Evolutionary conservation across 1,140 invertebrate species (phyloP), one percentile per base, ranked within the genome.

Genomic region (Scaptomyza pallida): DNA sequence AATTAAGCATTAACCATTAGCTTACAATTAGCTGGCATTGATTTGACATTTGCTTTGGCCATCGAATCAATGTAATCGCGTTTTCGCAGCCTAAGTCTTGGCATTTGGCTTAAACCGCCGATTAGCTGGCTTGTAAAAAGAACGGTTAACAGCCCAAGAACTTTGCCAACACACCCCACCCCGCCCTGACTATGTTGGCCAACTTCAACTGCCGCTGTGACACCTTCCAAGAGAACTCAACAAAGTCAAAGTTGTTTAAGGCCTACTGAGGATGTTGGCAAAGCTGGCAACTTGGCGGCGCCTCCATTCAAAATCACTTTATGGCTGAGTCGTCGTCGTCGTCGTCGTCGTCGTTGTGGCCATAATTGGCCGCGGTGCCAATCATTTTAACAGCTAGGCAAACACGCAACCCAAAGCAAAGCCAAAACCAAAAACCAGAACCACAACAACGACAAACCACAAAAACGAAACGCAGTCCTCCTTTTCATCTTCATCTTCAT

Each of bases 331-430:
- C 67, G 72, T 57, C 63, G 68, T 57, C 56, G 68, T 67, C 68
- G 60, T 69, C 82, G n/a, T n/a, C n/a, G 57, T 71, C 67, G 72
- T 57, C 63, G 68, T 57, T 61, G 68, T 67, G 72, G 60, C 73
- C 82, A 86, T 86, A 86, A 86, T 86, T 86, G 81, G 82, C 75
- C 65, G 82, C 82, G 83, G 76, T 86, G 81, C 81, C 81, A 86
- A 86, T 86, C 81, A 86, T 86, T 86, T 86, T 86, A 86, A 86
- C 81, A 86, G 81, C 82, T 88, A 88, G 82, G 79, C 82, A 86
- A 85, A 85, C 81, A 86, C 81, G 77, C 81, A 72, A 51, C 45
- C 41, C 63, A 63, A 63, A 59, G 21, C 57, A 26, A 61, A 44
- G 12, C 56, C 5, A 21, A 26, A 23, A 21, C 44, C 40, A 54